These are phyloP conservation scores for Julus scanicus DNA, from an alignment of 2,888 invertebrate species.

Conservation along the genomic window DNA sequence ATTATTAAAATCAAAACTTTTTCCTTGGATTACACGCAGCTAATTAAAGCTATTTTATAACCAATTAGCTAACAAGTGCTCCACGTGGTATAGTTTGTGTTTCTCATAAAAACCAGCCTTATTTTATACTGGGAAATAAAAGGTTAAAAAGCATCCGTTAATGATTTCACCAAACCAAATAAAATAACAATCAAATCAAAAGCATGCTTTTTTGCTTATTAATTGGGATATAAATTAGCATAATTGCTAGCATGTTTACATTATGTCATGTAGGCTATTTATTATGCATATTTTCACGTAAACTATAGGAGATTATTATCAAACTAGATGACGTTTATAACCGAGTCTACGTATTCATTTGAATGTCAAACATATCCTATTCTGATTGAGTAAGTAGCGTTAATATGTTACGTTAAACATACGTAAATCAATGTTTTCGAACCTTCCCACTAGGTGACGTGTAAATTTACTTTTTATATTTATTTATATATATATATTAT, in stretches of 20 bases:
- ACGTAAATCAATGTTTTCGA: neutral
- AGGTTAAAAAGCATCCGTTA: neutral
- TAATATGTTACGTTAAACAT: no score
- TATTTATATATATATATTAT: no score
- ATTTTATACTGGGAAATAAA: neutral
- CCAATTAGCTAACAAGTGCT: slow-evolving; percentile 41
- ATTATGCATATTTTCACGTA: neutral
- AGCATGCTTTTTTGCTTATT: neutral
- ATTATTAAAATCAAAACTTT: neutral
- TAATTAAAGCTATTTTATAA: slow-evolving; percentile 4
- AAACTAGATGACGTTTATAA: neutral
- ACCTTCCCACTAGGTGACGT: neutral
- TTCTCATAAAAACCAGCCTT: neutral
- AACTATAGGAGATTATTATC: neutral
- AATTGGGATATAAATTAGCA: neutral
- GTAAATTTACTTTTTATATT: neutral
- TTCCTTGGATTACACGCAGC: neutral
- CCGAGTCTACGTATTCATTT: neutral
- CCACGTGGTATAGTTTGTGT: neutral
- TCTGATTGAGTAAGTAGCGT: no score
- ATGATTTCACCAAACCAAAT: neutral
- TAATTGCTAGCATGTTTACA: neutral
- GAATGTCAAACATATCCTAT: neutral
- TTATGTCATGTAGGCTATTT: neutral
- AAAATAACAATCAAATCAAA: neutral